Percentiles rank a stretch among this genome's conserved stretches.
Evolutionary conservation across 2,888 invertebrate genomes (phyloP).

Genomic region (Choristoneura rosaceana): DNA sequence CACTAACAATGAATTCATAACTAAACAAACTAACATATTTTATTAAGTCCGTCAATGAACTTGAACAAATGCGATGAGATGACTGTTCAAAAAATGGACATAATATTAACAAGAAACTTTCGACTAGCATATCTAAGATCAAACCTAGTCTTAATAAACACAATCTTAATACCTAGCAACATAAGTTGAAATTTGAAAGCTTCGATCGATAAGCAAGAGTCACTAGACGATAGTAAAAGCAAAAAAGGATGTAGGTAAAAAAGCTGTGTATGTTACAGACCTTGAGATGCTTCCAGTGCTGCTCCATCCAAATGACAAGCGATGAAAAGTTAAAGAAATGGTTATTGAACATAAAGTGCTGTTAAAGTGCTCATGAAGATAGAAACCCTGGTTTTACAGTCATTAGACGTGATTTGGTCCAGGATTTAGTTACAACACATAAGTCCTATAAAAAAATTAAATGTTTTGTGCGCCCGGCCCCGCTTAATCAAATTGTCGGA

Average conservation of each 20-base stretch:
- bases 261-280: conserved; percentile 85
- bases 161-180: conserved; percentile 7
- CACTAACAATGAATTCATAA: conserved; percentile 41
- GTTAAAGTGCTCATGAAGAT: conserved; percentile 17
- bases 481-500: no score
- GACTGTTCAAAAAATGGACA: conserved; percentile 28
- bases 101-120: conserved; percentile 25
- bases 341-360: conserved; percentile 40
- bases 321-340: conserved; percentile 61
- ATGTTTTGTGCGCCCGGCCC: no score
- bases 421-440: neutral
- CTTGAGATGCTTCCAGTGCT: conserved; percentile 94
- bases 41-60: conserved; percentile 32
- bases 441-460: neutral
- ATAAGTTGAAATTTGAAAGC: conserved; percentile 16
- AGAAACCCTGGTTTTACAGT: neutral
- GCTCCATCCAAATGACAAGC: conserved; percentile 78
- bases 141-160: conserved; percentile 13
- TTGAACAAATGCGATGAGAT: conserved; percentile 22
- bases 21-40: conserved; percentile 44
- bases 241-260: conserved; percentile 43
- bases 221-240: conserved; percentile 30
- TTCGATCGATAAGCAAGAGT: conserved; percentile 5
- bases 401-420: neutral
- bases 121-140: conserved; percentile 1